Percentiles rank a stretch among this genome's conserved stretches.
These are phyloP conservation scores for Nannoperca australis DNA, from an alignment of 2,797 vertebrate species.

Conservation along the genomic window DNA sequence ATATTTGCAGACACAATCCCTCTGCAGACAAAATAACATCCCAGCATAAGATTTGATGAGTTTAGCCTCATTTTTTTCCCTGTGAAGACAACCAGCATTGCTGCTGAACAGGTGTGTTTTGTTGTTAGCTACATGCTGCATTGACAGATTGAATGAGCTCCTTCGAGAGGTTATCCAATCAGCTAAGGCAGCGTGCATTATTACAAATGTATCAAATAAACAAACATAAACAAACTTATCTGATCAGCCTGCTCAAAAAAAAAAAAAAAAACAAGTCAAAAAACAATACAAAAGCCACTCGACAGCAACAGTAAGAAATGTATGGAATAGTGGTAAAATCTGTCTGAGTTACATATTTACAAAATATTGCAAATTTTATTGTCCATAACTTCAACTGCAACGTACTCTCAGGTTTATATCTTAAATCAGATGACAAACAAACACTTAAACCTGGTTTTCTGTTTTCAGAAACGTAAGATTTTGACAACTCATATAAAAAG, in stretches of 20 bases:
- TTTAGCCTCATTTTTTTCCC: constrained; percentile 26
- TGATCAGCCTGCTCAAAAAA: constrained; percentile 68
- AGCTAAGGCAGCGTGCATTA: constrained; percentile 89
- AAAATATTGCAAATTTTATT: constrained; percentile 61
- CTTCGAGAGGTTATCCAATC: constrained; percentile 71
- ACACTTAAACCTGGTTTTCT: constrained; percentile 46
- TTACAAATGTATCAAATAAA: constrained; percentile 77
- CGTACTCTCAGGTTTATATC: constrained; percentile 34
- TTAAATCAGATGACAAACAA: constrained; percentile 55
- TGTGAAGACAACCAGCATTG: constrained; percentile 38
- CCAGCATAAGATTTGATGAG: constrained; percentile 41
- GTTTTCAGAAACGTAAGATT: constrained; percentile 45
- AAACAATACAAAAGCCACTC: constrained; percentile 65
- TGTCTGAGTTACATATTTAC: constrained; percentile 54
- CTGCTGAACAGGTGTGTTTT: constrained; percentile 47
- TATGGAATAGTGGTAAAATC: constrained; percentile 60
- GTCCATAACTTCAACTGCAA: constrained; percentile 43
- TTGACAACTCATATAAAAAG: constrained; percentile 66
- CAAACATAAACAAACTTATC: constrained; percentile 77
- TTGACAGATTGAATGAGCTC: constrained; percentile 66
- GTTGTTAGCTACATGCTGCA: constrained; percentile 70
- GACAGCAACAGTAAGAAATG: constrained; percentile 67
- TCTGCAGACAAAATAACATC: constrained; percentile 27
- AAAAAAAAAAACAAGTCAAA: constrained; percentile 68
- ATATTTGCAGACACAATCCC: constrained; percentile 33